Conservation (phyloP, 2,113 vertebrate species). For the Smithornis capensis region DNA sequence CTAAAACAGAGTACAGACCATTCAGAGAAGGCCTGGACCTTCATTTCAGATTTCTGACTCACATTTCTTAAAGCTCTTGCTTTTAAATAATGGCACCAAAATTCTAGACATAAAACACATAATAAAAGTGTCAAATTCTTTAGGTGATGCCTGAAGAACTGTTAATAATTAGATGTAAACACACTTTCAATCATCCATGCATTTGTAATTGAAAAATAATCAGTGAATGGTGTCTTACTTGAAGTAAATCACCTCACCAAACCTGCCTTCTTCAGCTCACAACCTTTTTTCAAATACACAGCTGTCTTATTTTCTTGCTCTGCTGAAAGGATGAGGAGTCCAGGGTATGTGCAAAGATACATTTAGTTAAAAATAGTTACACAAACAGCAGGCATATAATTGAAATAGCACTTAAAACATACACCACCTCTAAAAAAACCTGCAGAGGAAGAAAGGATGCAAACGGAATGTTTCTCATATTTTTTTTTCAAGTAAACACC, state of each 20-base stretch:
- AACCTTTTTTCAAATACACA: not conserved
- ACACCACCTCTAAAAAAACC: not conserved
- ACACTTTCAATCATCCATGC: not conserved
- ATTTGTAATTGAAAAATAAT: not conserved
- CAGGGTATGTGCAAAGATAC: not conserved
- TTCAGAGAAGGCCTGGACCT: not conserved
- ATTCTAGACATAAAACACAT: not conserved
- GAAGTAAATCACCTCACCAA: not conserved
- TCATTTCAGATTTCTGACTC: not conserved
- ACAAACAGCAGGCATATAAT: not conserved
- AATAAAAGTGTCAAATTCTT: not conserved
- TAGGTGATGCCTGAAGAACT: not conserved
- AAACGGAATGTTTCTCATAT: not conserved
- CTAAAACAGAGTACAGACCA: not conserved
- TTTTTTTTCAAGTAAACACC: not conserved
- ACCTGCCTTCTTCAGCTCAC: not conserved
- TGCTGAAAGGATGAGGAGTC: not conserved
- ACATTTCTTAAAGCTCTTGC: not conserved
- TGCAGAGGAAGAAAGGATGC: not conserved
- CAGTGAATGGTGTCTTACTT: not conserved
- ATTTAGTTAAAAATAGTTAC: not conserved
- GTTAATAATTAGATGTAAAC: not conserved
- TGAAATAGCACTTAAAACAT: not conserved
- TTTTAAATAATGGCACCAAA: not conserved
- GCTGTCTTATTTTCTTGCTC: not conserved